phyloP scores from a whole-genome alignment of 2,888 invertebrate genomes.

The Plagiodera versicolora region DNA sequence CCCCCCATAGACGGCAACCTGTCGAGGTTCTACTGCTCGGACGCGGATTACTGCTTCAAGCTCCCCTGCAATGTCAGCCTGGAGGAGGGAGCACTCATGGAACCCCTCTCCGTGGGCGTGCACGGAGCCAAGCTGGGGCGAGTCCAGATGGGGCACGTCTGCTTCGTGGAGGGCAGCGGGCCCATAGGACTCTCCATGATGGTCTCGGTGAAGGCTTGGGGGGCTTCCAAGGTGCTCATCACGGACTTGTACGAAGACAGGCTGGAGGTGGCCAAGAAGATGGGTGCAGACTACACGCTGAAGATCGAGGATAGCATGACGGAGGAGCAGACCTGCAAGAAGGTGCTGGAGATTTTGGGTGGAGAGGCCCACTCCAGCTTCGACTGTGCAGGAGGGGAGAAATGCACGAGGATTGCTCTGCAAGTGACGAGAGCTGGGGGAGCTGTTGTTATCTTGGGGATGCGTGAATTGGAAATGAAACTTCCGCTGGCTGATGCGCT shows the following conservation, averaged over 20 bases:
- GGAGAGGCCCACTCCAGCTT: constrained; percentile 73
- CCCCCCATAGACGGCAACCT: constrained; percentile 92
- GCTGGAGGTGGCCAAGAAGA: constrained; percentile 71
- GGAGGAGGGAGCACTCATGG: constrained; percentile 92
- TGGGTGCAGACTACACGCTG: constrained; percentile 76
- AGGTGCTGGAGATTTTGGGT: constrained; percentile 64
- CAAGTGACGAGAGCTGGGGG: constrained; percentile 78
- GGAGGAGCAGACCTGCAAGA: constrained; percentile 62
- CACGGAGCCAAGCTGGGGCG: constrained; percentile 88
- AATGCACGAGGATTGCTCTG: constrained; percentile 65
- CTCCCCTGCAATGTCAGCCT: constrained; percentile 86
- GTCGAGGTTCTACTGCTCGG: constrained; percentile 83
- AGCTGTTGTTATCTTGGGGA: constrained; percentile 81
- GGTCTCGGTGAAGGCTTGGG: constrained; percentile 81
- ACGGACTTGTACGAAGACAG: constrained; percentile 67
- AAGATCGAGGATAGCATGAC: constrained; percentile 60
- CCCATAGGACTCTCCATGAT: constrained; percentile 86
- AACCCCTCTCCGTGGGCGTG: constrained; percentile 91
- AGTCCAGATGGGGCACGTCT: constrained; percentile 70
- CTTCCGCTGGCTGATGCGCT: constrained; percentile 82
- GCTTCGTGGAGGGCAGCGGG: constrained; percentile 82
- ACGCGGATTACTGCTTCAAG: constrained; percentile 85
- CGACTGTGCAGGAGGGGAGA: constrained; percentile 86
- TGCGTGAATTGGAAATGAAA: constrained; percentile 73
- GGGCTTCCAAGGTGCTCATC: constrained; percentile 76